A percentile compares a stretch with the other conserved stretches of the same genome.
These are phyloP conservation scores for Ceratitis capitata DNA, from an alignment of 1,140 invertebrate genomes.

Conservation along the genomic window DNA sequence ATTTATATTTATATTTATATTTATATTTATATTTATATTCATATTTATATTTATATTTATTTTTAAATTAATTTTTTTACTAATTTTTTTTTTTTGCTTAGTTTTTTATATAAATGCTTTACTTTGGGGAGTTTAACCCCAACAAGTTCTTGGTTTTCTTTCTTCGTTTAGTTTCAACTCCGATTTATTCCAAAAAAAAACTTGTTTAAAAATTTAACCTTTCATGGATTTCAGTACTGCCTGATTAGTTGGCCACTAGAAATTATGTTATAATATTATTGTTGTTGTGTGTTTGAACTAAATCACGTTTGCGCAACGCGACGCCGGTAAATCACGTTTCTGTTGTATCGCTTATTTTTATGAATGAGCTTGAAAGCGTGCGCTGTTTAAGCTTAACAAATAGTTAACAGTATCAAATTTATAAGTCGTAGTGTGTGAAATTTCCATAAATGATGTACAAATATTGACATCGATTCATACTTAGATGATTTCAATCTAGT, in stretches of 20 bases:
- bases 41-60: too few species aligned
- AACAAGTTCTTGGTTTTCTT: not conserved
- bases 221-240: not conserved
- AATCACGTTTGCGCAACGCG: not conserved
- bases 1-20: not conserved
- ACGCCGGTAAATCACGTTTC: not conserved
- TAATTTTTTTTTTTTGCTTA: not conserved
- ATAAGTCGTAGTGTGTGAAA: too few species aligned
- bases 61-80: not conserved
- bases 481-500: too few species aligned
- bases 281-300: not conserved
- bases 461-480: too few species aligned
- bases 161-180: not conserved
- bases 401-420: too few species aligned
- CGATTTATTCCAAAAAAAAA: not conserved
- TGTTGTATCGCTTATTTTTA: not conserved
- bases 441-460: too few species aligned
- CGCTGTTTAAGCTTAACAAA: too few species aligned
- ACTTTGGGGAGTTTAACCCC: not conserved
- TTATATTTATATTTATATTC: too few species aligned
- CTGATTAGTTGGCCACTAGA: not conserved
- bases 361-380: not conserved
- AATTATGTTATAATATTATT: not conserved
- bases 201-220: constrained; percentile 8
- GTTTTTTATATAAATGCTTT: not conserved